These are phyloP conservation scores for Andrena minutula DNA, from an alignment of 2,888 invertebrate species.

Conservation along the genomic window DNA sequence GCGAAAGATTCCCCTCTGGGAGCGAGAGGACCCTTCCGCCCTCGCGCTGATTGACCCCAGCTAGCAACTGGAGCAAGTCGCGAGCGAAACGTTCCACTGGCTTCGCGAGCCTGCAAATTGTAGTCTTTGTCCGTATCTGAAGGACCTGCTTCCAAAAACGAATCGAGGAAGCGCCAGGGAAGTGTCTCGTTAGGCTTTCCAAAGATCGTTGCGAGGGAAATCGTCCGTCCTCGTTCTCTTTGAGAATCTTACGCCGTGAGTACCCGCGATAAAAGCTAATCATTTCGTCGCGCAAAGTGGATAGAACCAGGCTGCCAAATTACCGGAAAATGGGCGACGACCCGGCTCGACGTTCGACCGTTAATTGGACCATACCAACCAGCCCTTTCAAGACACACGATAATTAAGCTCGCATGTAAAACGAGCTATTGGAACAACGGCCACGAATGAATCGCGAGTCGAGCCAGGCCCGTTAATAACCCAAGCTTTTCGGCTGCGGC, in stretches of 20 bases:
- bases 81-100: not conserved
- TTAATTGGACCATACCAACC: constrained; percentile 63
- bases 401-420: constrained; percentile 48
- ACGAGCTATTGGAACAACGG: constrained; percentile 21
- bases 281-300: not conserved
- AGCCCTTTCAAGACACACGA: constrained; percentile 35
- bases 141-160: not conserved
- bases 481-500: constrained; percentile 3
- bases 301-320: constrained; percentile 1
- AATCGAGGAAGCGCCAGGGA: not conserved
- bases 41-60: constrained; percentile 16
- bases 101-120: not conserved
- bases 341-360: constrained; percentile 20
- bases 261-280: not conserved
- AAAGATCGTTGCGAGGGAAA: not conserved
- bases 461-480: not conserved
- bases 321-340: constrained; percentile 7
- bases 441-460: constrained; percentile 23
- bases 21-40: constrained; percentile 3
- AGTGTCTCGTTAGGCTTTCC: not conserved
- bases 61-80: constrained; percentile 22
- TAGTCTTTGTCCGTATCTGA: not conserved
- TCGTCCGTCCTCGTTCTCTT: not conserved
- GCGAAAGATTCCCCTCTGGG: constrained; percentile 18
- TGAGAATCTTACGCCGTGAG: not conserved